These are phyloP conservation scores for Nomia melanderi DNA, from an alignment of 1,140 invertebrate species.

Conservation along the genomic window DNA sequence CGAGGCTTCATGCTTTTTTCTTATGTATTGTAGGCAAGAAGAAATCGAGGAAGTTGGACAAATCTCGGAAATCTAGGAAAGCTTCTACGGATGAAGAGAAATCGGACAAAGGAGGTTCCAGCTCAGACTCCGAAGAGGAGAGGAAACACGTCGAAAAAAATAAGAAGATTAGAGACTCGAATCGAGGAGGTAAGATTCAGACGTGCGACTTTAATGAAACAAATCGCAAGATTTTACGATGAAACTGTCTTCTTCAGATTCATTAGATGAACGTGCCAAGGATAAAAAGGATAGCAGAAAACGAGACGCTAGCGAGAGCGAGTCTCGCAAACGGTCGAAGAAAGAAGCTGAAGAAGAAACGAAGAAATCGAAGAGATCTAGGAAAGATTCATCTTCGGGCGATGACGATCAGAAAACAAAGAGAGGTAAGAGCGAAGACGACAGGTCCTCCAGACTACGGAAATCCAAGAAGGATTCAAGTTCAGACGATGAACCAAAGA, in stretches of 20 bases:
- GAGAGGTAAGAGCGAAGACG: conserved; percentile 81
- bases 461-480: conserved; percentile 81
- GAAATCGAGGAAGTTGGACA: conserved; percentile 76
- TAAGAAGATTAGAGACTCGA: conserved; percentile 71
- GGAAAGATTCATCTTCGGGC: conserved; percentile 84
- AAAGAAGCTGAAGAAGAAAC: conserved; percentile 79
- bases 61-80: conserved; percentile 73
- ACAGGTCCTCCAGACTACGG: conserved; percentile 81
- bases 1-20: conserved; percentile 17
- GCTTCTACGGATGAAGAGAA: conserved; percentile 77
- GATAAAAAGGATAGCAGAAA: conserved; percentile 77
- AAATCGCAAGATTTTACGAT: neutral
- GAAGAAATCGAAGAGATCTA: conserved; percentile 80
- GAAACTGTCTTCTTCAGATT: conserved; percentile 52
- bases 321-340: conserved; percentile 76
- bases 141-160: conserved; percentile 73
- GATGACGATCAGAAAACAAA: conserved; percentile 85
- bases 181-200: conserved; percentile 65
- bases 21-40: conserved; percentile 73
- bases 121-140: conserved; percentile 76
- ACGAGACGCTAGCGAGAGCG: conserved; percentile 78
- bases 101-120: conserved; percentile 75
- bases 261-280: conserved; percentile 71
- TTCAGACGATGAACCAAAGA: conserved; percentile 83
- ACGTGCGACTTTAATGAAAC: conserved; percentile 10